These are phyloP conservation scores for Mesochorus sp. DNA, from an alignment of 2,888 invertebrate genomes.

Conservation along the genomic window DNA sequence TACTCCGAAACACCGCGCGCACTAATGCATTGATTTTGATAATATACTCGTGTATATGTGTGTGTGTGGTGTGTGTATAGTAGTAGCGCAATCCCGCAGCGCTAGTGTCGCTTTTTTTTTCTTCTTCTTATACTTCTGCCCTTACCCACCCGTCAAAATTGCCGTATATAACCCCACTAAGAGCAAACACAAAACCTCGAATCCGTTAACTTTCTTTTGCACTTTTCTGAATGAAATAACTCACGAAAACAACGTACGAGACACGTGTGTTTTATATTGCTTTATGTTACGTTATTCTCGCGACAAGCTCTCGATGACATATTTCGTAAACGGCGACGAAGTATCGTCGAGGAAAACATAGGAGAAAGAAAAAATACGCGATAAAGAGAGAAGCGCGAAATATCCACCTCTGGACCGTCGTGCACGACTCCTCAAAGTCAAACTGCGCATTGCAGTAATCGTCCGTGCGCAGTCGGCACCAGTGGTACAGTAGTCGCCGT, in stretches of 20 bases:
- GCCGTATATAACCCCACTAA: conserved; percentile 50
- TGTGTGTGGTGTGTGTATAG: not conserved
- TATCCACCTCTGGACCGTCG: conserved; percentile 33
- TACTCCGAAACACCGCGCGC: conserved; percentile 64
- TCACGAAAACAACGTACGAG: not conserved
- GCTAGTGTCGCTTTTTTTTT: conserved; percentile 65
- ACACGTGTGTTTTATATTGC: not conserved
- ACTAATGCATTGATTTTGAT: conserved; percentile 77
- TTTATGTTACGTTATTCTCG: not conserved
- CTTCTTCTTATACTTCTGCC: conserved; percentile 31
- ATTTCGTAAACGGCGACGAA: not conserved
- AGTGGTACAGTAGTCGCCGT: conserved; percentile 37
- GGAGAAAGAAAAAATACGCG: not conserved
- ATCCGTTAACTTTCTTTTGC: not conserved
- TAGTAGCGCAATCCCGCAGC: conserved; percentile 66
- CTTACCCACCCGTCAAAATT: conserved; percentile 25
- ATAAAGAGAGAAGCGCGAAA: not conserved
- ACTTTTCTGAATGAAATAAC: conserved; percentile 25
- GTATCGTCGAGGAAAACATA: not conserved
- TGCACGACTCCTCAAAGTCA: conserved; percentile 55
- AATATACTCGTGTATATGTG: conserved; percentile 61
- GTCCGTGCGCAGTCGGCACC: conserved; percentile 62
- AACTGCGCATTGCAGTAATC: conserved; percentile 66
- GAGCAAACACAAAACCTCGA: not conserved
- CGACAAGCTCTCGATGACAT: not conserved